Evolutionary conservation across 2,797 vertebrate genomes (phyloP).

Genomic region (Propithecus perrieri): DNA sequence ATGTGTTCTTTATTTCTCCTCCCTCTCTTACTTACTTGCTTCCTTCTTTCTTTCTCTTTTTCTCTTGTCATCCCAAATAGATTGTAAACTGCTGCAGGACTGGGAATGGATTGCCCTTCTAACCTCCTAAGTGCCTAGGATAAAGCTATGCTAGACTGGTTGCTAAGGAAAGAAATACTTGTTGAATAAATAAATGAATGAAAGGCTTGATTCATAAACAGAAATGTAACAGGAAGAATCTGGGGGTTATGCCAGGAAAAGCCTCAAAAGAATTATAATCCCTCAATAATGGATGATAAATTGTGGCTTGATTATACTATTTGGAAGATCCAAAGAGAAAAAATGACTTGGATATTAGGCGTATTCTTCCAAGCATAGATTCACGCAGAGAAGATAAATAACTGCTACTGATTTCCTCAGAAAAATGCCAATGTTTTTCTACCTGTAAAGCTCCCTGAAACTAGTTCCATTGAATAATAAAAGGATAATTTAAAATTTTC

Average conservation of each 20-base stretch:
- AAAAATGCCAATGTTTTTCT: neutral
- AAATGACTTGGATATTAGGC: neutral
- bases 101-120: neutral
- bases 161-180: slow-evolving; percentile 52
- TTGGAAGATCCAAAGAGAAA: neutral
- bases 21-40: neutral
- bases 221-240: neutral
- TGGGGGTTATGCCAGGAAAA: neutral
- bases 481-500: neutral
- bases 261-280: slow-evolving; percentile 15
- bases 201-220: slow-evolving; percentile 64
- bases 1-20: neutral
- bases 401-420: neutral
- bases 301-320: neutral
- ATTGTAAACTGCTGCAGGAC: neutral
- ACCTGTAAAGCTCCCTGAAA: neutral
- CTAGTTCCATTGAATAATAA: neutral
- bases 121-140: neutral
- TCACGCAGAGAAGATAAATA: neutral
- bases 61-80: neutral
- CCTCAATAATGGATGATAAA: slow-evolving; percentile 40
- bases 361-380: neutral
- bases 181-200: slow-evolving; percentile 37
- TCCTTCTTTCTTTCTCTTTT: neutral
- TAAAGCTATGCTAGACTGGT: neutral